Conservation (phyloP, 2,113 vertebrate species). For the Channa argus region DNA sequence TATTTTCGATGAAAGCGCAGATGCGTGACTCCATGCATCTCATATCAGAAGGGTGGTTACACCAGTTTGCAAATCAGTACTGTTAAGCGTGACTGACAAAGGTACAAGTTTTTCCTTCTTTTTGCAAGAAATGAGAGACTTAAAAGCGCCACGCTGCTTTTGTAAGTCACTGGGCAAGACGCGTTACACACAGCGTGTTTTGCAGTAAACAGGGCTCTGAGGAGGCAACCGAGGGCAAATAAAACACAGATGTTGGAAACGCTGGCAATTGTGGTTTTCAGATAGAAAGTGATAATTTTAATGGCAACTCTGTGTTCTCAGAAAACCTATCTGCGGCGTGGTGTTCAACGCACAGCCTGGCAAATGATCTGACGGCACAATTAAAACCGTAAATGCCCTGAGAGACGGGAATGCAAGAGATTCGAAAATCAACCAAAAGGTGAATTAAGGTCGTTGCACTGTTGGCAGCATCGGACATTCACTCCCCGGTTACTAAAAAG, state of each 20-base stretch:
- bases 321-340: too few species aligned
- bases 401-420: too few species aligned
- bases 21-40: neutral
- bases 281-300: too few species aligned
- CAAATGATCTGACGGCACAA: too few species aligned
- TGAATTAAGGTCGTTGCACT: neutral
- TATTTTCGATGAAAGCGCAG: neutral
- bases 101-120: neutral
- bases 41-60: neutral
- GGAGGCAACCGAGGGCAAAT: too few species aligned
- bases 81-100: neutral
- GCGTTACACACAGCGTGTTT: neutral
- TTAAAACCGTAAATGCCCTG: too few species aligned
- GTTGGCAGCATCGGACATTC: neutral
- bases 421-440: too few species aligned
- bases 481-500: slow-evolving; percentile 15
- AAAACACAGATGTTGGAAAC: too few species aligned
- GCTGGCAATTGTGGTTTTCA: too few species aligned
- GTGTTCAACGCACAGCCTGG: too few species aligned
- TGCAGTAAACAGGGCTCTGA: neutral
- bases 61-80: neutral
- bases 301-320: too few species aligned
- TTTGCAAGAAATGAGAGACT: neutral
- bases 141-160: neutral
- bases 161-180: neutral